These are phyloP conservation scores for Druon quercuslanigerum DNA, from an alignment of 1,140 invertebrate species.

Conservation along the genomic window DNA sequence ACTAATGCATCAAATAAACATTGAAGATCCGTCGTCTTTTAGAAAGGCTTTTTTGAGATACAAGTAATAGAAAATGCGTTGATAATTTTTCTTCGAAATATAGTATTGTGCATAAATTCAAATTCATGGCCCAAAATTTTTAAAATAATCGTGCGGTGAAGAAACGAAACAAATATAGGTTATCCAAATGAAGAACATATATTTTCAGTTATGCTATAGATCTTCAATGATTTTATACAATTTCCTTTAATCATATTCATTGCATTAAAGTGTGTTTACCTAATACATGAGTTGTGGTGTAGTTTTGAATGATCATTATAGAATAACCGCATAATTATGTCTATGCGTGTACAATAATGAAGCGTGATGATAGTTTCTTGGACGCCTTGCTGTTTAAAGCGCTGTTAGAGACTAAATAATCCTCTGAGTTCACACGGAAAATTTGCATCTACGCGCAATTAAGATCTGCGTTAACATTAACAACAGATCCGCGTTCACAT, in stretches of 20 bases:
- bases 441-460: conserved; percentile 70
- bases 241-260: not conserved
- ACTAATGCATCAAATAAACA: no score
- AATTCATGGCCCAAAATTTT: no score
- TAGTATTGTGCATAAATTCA: no score
- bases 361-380: conserved; percentile 22
- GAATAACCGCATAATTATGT: conserved; percentile 12
- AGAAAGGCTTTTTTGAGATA: no score
- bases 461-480: conserved; percentile 61
- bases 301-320: conserved; percentile 20
- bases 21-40: no score
- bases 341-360: conserved; percentile 14
- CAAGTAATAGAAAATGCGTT: no score
- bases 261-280: conserved; percentile 1
- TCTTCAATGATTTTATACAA: not conserved
- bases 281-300: not conserved
- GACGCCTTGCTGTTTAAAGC: conserved; percentile 45
- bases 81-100: no score
- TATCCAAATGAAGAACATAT: no score
- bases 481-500: conserved; percentile 15
- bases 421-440: conserved; percentile 49
- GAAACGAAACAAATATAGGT: no score
- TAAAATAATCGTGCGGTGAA: no score
- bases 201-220: no score
- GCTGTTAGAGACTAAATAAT: conserved; percentile 50